phyloP scores from a whole-genome alignment of 2,888 invertebrate species.

The Phalera bucephala region DNA sequence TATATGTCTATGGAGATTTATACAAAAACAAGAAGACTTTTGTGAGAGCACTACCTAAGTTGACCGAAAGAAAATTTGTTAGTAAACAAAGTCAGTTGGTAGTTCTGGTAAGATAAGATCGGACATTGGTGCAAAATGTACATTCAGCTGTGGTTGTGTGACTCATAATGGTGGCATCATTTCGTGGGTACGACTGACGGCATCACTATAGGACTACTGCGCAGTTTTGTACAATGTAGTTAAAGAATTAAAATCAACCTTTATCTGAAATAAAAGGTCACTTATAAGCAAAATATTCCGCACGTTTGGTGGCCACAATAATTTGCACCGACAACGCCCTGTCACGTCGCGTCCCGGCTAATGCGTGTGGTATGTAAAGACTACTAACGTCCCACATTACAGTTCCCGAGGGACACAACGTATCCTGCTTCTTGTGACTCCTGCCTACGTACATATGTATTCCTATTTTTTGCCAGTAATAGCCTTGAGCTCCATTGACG shows the following conservation, averaged over 20 bases:
- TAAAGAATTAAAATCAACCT: constrained; percentile 23
- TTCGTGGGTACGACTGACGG: constrained; percentile 36
- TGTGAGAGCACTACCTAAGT: no score
- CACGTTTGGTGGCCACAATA: constrained; percentile 39
- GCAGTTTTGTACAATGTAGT: constrained; percentile 32
- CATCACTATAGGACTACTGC: constrained; percentile 35
- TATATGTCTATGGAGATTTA: no score
- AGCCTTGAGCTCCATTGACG: constrained; percentile 7
- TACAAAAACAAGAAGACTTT: no score
- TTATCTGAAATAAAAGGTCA: constrained; percentile 24
- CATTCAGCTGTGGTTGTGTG: constrained; percentile 48
- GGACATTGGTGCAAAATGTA: constrained; percentile 23
- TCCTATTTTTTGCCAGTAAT: constrained; percentile 8
- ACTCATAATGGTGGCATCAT: constrained; percentile 60
- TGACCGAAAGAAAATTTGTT: constrained; percentile 31
- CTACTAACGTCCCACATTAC: constrained; percentile 59
- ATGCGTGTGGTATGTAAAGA: constrained; percentile 68
- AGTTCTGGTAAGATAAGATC: constrained; percentile 30
- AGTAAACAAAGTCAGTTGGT: constrained; percentile 57
- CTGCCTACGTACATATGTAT: constrained; percentile 10
- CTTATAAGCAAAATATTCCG: constrained; percentile 26
- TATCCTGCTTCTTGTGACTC: constrained; percentile 8
- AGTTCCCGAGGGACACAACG: constrained; percentile 49
- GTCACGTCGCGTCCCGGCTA: constrained; percentile 53
- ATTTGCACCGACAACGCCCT: constrained; percentile 33